phyloP scores from a whole-genome alignment of 2,113 vertebrate species.

The Orthochromis malagaraziensis region DNA sequence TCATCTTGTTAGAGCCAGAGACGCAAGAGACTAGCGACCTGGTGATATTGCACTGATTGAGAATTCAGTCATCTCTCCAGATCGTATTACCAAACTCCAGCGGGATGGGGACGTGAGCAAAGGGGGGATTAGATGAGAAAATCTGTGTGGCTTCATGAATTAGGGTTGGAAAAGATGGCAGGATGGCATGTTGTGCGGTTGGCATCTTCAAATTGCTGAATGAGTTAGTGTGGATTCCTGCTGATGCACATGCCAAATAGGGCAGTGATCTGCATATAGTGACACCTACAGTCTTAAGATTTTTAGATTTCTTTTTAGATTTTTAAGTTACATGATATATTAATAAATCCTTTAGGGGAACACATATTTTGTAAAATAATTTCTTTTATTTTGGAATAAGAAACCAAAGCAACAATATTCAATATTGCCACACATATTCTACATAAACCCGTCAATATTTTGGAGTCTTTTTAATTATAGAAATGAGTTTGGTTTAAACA shows the following conservation, averaged over 20 bases:
- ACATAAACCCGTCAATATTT: neutral
- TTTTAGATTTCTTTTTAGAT: neutral
- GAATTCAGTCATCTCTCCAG: constrained; percentile 42
- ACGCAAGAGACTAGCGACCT: constrained; percentile 27
- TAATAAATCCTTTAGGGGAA: neutral
- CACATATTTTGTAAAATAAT: neutral
- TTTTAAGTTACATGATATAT: neutral
- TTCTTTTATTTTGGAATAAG: neutral
- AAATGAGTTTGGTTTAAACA: neutral
- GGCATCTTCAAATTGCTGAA: constrained; percentile 27
- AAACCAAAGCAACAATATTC: neutral
- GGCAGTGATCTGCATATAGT: neutral
- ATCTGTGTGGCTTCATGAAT: constrained; percentile 47
- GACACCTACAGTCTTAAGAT: neutral
- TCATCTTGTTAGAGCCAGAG: constrained; percentile 54
- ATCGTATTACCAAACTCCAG: constrained; percentile 44
- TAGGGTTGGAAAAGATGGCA: constrained; percentile 43
- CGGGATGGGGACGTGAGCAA: constrained; percentile 30
- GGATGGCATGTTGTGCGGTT: constrained; percentile 10
- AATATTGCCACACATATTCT: neutral
- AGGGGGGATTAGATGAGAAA: constrained; percentile 42
- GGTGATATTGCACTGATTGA: constrained; percentile 33
- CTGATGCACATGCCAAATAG: neutral
- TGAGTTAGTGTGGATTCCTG: neutral
- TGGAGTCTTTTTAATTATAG: neutral